A percentile compares a stretch with the other conserved stretches of the same genome.
Conservation (phyloP, 2,797 vertebrate species). For the Carduelis carduelis region DNA sequence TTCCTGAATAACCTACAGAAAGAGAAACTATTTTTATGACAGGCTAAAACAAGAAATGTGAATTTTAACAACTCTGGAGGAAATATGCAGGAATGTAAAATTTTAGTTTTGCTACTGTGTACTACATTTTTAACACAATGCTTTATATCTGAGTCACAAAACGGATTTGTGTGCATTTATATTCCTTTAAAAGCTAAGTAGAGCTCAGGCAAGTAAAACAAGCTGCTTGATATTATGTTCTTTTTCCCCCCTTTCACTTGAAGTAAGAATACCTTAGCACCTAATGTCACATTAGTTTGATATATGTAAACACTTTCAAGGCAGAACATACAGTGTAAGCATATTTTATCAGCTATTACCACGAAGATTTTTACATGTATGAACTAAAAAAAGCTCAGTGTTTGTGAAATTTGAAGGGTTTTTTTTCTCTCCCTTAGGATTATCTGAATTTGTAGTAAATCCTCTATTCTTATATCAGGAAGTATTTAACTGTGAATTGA, state of each 20-base stretch:
- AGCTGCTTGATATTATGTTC: neutral
- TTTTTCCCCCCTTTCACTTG: neutral
- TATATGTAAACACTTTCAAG: slow-evolving; percentile 42
- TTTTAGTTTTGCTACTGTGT: neutral
- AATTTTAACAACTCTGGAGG: neutral
- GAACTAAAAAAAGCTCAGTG: neutral
- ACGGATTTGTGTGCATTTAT: slow-evolving; percentile 17
- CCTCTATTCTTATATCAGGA: neutral
- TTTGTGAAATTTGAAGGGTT: neutral
- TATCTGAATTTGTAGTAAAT: neutral
- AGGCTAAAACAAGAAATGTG: neutral
- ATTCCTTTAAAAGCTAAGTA: slow-evolving; percentile 7
- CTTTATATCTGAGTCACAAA: neutral
- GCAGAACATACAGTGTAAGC: neutral
- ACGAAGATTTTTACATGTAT: neutral
- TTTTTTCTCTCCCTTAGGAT: neutral
- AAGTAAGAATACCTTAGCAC: neutral
- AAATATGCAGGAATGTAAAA: neutral
- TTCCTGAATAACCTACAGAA: neutral
- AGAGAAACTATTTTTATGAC: neutral
- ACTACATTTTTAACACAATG: slow-evolving; percentile 32
- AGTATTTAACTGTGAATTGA: neutral
- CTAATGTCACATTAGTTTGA: slow-evolving; percentile 32
- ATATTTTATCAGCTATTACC: slow-evolving; percentile 43
- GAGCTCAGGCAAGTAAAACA: slow-evolving; percentile 32